Evolutionary conservation across 2,113 vertebrate genomes (phyloP).

Genomic region (Mormyrus lacerda): DNA sequence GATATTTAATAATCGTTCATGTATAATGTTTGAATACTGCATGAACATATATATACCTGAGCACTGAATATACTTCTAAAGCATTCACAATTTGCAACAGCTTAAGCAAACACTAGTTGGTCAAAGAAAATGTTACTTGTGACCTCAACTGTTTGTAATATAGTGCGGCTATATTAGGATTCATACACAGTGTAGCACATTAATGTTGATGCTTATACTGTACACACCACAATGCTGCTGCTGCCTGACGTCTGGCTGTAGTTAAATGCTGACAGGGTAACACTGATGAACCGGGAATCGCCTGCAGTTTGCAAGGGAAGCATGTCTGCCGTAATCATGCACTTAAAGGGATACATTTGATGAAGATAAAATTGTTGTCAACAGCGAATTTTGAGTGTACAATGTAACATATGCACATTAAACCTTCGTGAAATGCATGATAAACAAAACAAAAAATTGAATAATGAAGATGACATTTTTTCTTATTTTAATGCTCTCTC

Average conservation of each 20-base stretch:
- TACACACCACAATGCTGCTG: background rate
- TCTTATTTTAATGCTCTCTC: background rate
- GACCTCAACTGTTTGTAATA: background rate
- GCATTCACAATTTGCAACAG: background rate
- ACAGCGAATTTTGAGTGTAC: background rate
- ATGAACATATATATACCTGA: constrained; percentile 16
- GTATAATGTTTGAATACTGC: background rate
- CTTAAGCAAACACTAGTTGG: constrained; percentile 1
- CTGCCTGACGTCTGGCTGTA: background rate
- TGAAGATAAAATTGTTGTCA: background rate
- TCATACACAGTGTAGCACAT: background rate
- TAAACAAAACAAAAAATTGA: background rate
- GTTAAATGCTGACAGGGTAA: background rate
- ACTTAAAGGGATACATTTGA: background rate
- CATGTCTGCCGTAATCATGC: background rate
- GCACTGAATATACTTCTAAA: constrained; percentile 14
- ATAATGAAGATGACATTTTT: background rate
- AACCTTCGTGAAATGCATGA: background rate
- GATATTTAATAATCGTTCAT: background rate
- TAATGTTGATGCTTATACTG: background rate
- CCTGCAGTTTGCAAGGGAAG: background rate
- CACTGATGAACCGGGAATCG: background rate
- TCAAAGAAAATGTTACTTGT: background rate
- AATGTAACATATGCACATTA: background rate
- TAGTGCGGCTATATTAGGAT: background rate